A percentile compares a stretch with the other conserved stretches of the same genome.
phyloP scores from a whole-genome alignment of 2,797 vertebrate genomes.

The Cichlasoma orientale region DNA sequence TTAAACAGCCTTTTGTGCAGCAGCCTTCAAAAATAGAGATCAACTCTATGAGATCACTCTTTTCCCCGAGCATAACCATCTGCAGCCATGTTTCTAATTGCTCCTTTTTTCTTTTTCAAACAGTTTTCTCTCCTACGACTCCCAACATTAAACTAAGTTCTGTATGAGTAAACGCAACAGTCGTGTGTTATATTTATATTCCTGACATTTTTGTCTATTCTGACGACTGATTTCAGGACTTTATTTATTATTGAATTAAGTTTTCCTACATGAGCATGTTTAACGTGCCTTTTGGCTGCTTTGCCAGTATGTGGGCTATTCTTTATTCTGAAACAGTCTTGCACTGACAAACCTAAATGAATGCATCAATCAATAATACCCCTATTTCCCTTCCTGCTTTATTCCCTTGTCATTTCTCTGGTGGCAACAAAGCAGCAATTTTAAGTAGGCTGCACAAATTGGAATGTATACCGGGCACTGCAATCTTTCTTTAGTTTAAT shows the following conservation, averaged over 20 bases:
- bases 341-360: constrained; percentile 42
- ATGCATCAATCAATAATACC: constrained; percentile 44
- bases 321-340: constrained; percentile 34
- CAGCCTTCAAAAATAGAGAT: constrained; percentile 54
- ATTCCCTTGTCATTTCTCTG: constrained; percentile 32
- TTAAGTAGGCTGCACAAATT: constrained; percentile 21
- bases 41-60: constrained; percentile 31
- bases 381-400: constrained; percentile 13
- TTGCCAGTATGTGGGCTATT: constrained; percentile 12
- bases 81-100: constrained; percentile 42
- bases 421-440: constrained; percentile 21
- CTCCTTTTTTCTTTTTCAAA: not conserved
- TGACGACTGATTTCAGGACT: not conserved
- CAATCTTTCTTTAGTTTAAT: constrained; percentile 5
- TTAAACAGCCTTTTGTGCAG: constrained; percentile 49
- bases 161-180: constrained; percentile 1
- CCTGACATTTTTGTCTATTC: not conserved
- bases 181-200: not conserved
- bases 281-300: constrained; percentile 4
- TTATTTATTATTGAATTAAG: not conserved
- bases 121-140: not conserved
- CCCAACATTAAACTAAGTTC: constrained; percentile 20
- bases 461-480: not conserved
- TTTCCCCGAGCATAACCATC: constrained; percentile 34
- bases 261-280: not conserved